Evolutionary conservation across 2,113 vertebrate species (phyloP).

Genomic region (Caranx melampygus): DNA sequence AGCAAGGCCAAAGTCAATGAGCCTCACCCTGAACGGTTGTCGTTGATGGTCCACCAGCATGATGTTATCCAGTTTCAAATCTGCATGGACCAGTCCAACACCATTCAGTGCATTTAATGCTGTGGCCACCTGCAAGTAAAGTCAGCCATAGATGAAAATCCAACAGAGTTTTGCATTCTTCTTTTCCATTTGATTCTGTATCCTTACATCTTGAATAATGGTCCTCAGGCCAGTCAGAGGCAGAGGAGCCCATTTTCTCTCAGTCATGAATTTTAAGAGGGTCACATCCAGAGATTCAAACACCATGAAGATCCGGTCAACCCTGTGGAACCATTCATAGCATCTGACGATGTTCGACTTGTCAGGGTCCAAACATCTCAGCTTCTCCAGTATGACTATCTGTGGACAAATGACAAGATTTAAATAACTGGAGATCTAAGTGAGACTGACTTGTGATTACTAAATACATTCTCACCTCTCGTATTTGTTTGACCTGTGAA

Average conservation of each 20-base stretch:
- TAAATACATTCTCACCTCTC: not conserved
- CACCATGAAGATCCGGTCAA: not conserved
- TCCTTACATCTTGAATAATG: constrained; percentile 18
- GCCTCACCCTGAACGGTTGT: not conserved
- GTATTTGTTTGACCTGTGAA: not conserved
- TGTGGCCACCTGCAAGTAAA: not conserved
- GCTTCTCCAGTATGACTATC: not conserved
- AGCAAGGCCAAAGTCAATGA: not conserved
- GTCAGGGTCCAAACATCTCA: constrained; percentile 5
- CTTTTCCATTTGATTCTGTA: not conserved
- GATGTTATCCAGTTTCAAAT: not conserved
- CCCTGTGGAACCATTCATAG: not conserved
- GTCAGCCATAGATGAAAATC: not conserved
- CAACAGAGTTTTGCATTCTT: not conserved
- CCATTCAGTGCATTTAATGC: not conserved
- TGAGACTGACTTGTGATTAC: not conserved
- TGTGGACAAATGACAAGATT: not conserved
- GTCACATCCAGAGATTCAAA: constrained; percentile 22
- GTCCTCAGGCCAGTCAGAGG: constrained; percentile 2
- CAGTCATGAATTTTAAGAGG: not conserved
- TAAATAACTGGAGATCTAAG: not conserved
- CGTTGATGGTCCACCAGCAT: not conserved
- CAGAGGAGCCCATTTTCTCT: not conserved
- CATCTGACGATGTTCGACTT: constrained; percentile 1
- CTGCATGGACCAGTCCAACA: not conserved